phyloP scores from a whole-genome alignment of 2,113 vertebrate species.

The Odocoileus virginianus region DNA sequence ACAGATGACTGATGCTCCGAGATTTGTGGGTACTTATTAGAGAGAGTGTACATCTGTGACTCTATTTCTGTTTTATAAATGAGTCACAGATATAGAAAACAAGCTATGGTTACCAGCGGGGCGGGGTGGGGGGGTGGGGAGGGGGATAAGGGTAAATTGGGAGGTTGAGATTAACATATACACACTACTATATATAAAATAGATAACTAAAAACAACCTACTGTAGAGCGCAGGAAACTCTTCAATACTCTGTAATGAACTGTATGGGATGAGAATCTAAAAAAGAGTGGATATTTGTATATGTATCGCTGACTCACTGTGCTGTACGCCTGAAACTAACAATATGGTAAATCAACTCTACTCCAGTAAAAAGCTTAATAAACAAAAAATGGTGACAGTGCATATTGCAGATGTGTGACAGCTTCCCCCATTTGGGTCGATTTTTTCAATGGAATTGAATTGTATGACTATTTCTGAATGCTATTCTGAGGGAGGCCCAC shows the following conservation, averaged over 20 bases:
- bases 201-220: neutral
- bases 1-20: accelerated
- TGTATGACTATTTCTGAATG: neutral
- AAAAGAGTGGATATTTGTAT: neutral
- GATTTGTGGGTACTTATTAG: too few species aligned
- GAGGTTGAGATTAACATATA: neutral
- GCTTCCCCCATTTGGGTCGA: neutral
- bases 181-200: neutral
- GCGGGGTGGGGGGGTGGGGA: neutral
- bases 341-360: neutral
- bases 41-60: neutral
- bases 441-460: neutral
- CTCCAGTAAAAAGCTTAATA: neutral
- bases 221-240: neutral
- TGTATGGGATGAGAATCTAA: neutral
- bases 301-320: neutral
- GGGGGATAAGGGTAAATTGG: neutral
- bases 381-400: neutral
- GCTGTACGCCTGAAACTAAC: neutral
- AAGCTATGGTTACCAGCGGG: neutral
- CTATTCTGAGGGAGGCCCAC: neutral
- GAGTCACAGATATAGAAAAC: neutral
- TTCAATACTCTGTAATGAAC: neutral
- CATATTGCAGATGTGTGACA: neutral
- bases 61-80: neutral